Evolutionary conservation across 2,113 vertebrate genomes (phyloP), one percentile per base, ranked within the genome.

Genomic region (Larimichthys polyactis): DNA sequence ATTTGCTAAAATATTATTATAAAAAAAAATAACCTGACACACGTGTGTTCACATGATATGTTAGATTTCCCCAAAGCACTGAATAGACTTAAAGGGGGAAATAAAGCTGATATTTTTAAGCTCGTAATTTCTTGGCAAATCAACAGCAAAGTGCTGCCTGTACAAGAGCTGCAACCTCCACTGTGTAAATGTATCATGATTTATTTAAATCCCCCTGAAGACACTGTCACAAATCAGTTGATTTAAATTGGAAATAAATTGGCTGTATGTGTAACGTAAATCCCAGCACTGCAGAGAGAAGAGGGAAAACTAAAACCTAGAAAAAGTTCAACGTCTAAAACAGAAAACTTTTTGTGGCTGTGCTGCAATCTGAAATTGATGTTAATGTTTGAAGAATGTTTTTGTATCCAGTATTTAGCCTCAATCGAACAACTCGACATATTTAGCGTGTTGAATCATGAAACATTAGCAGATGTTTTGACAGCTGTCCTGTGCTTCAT

Each of bases 241-340:
- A 73, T 77, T 81, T 20, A 29, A 71, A 6, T 48, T 20, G 3
- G 19, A 74, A 46, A 81, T 19, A 11, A 69, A 73, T 8, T 2
- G 59, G 22, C 20, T 4, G 4, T 7, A 9, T 14, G 11, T 15
- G 29, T n/a, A 15, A 46, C 15, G 2, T 2, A 15, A 36, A 40
- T 63, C 22, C 6, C 16, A 2, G 51, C 58, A 43, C 3, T 0
- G 6, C 58, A 44, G 9, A 20, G 15, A 1, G 4, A 22, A 43
- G 36, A n/a, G 27, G 27, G n/a, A 36, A 46, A 75, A 43, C 15
- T 15, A 5, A 36, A 58, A 58, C 2, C 3, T 12, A n/a, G 12
- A n/a, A 65, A 4, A 43, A 44, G 11, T 20, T 15, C 16, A 20
- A 2, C 48, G 16, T 43, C 15, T 17, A 17, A 44, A 58, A 14